Evolutionary conservation across 2,888 invertebrate species (phyloP).

Genomic region (Plebejus melissa): DNA sequence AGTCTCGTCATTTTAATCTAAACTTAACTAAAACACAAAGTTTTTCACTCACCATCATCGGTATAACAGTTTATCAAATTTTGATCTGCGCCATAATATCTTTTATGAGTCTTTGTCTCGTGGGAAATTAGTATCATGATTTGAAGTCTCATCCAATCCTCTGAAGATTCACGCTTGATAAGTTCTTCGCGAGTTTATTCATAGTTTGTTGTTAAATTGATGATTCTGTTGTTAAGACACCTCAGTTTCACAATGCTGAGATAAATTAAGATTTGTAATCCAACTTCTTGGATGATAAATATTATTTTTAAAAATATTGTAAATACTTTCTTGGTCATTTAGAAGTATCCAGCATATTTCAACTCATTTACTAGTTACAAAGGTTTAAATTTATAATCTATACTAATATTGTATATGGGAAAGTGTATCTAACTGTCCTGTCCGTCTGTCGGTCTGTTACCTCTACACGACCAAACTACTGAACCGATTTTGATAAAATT

Average conservation of each 20-base stretch:
- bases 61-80: conserved; percentile 12
- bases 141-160: conserved; percentile 20
- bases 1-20: not conserved
- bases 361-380: too few species aligned
- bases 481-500: too few species aligned
- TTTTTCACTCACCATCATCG: conserved; percentile 4
- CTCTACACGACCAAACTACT: too few species aligned
- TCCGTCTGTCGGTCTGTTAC: too few species aligned
- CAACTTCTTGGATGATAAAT: not conserved
- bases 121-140: conserved; percentile 22
- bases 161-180: conserved; percentile 22
- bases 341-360: too few species aligned
- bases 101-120: conserved; percentile 15
- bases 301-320: too few species aligned
- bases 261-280: not conserved
- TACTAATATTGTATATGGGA: too few species aligned
- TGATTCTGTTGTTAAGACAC: not conserved
- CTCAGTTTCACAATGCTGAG: not conserved
- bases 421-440: too few species aligned
- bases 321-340: too few species aligned
- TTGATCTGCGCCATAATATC: conserved; percentile 8
- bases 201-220: not conserved
- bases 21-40: not conserved
- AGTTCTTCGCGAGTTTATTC: conserved; percentile 3
- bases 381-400: too few species aligned